These are phyloP conservation scores for Melanogrammus aeglefinus DNA, from an alignment of 2,797 vertebrate species.

Conservation along the genomic window DNA sequence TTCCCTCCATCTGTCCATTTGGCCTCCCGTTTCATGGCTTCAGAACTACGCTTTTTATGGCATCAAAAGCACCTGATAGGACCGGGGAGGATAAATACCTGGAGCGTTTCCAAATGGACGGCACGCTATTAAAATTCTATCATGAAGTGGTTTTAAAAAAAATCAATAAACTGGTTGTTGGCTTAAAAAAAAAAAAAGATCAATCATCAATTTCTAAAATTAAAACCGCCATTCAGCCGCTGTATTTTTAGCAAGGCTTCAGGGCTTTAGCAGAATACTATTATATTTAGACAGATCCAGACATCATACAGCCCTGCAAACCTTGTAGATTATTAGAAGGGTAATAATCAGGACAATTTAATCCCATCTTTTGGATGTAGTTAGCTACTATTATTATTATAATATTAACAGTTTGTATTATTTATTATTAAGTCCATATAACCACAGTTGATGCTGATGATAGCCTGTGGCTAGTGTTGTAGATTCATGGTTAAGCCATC, in stretches of 20 bases:
- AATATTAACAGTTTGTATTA: neutral
- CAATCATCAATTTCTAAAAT: conserved; percentile 1
- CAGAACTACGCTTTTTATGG: conserved; percentile 53
- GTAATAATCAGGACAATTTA: neutral
- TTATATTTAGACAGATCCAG: neutral
- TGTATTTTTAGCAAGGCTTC: conserved; percentile 19
- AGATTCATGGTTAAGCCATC: neutral
- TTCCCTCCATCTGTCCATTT: conserved; percentile 55
- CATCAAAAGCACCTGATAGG: conserved; percentile 12
- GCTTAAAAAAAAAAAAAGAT: conserved; percentile 20
- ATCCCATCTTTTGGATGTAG: neutral
- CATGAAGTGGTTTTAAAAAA: conserved; percentile 29
- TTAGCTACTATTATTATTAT: neutral
- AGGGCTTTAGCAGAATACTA: conserved; percentile 16
- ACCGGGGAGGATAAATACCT: neutral
- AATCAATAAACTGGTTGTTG: neutral
- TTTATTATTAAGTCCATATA: neutral
- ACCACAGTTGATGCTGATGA: neutral
- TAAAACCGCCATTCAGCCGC: conserved; percentile 16
- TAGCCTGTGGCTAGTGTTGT: neutral
- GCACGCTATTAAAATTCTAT: conserved; percentile 28
- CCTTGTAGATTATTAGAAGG: neutral
- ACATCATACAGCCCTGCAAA: neutral
- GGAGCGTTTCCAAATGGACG: conserved; percentile 9
- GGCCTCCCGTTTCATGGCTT: conserved; percentile 24